phyloP scores from a whole-genome alignment of 2,113 vertebrate genomes.

The Oxygymnocypris stewartii region DNA sequence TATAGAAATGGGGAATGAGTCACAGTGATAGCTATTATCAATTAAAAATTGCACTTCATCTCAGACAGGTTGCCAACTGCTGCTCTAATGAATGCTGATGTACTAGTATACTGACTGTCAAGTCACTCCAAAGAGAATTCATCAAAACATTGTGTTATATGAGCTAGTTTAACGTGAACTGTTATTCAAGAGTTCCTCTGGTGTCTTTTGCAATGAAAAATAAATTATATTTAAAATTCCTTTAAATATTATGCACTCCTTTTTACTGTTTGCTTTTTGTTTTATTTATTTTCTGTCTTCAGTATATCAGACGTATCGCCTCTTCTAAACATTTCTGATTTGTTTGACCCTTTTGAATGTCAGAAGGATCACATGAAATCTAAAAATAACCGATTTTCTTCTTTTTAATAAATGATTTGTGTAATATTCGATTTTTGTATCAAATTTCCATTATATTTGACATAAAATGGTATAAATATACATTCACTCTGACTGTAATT shows the following conservation, averaged over 20 bases:
- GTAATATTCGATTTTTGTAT: not conserved
- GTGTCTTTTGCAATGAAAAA: not conserved
- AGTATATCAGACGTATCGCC: not conserved
- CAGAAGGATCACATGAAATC: not conserved
- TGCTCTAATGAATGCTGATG: not conserved
- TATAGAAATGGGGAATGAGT: not conserved
- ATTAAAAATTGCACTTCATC: not conserved
- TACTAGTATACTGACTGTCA: not conserved
- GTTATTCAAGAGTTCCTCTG: not conserved
- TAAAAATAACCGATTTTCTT: not conserved
- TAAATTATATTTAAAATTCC: not conserved
- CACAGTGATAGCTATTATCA: not conserved
- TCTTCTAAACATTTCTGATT: not conserved
- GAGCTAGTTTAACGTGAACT: not conserved
- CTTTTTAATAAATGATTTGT: constrained; percentile 10
- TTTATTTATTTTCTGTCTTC: not conserved
- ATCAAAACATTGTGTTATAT: not conserved
- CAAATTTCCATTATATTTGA: not conserved
- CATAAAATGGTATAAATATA: not conserved
- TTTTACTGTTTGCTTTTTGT: not conserved
- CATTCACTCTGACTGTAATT: not conserved
- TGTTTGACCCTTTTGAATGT: not conserved
- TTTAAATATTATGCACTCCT: not conserved
- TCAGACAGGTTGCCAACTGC: constrained; percentile 8
- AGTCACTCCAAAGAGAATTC: not conserved